Evolutionary conservation across 1,140 invertebrate genomes (phyloP), one percentile per base, ranked within the genome.

Genomic region (Drosophila santomea): DNA sequence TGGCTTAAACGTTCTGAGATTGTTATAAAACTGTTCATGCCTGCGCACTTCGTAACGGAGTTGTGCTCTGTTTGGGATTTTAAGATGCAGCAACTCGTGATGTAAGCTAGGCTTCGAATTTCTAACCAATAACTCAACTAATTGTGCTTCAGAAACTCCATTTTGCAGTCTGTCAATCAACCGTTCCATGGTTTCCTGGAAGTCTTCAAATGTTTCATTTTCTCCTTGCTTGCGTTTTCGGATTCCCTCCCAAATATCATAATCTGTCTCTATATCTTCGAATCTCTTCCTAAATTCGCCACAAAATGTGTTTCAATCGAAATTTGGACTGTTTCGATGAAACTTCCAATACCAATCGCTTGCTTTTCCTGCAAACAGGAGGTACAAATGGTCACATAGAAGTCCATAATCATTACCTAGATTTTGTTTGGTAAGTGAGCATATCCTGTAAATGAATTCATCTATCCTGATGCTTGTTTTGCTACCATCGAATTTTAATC

Each of bases 1-100:
- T 35, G 15, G 17, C 5, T 61, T 55, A 14, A 61, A 32, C 8
- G 14, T 5, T 43, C 32, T 61, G 8, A 41, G 20, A 6, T 63
- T 20, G 2, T 38, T 51, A n/a, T 69, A 72, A 35, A 64, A 64
- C 6, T 57, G 54, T n/a, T 72, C 39, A 39, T 72, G 41, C 8
- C 35, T 43, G 14, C 36, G 36, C 0, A 57, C 15, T 28, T 58
- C 39, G 5, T 11, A 7, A n/a, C 39, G 7, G 4, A 15, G n/a
- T 10, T 28, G 25, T 50, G 25, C 8, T 50, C 48, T n/a, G 15
- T 52, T 20, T 7, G 11, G 3, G 11, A 17, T 36, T 20, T 36
- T 20, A 2, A 52, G 50, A 52, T 52, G 32, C 15, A 52, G 7
- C 15, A 52, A 36, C 15, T 52, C 15, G 12, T 52, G 50, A 3